Conservation (phyloP, 2,888 invertebrate genomes). For the Leptinotarsa juncta region DNA sequence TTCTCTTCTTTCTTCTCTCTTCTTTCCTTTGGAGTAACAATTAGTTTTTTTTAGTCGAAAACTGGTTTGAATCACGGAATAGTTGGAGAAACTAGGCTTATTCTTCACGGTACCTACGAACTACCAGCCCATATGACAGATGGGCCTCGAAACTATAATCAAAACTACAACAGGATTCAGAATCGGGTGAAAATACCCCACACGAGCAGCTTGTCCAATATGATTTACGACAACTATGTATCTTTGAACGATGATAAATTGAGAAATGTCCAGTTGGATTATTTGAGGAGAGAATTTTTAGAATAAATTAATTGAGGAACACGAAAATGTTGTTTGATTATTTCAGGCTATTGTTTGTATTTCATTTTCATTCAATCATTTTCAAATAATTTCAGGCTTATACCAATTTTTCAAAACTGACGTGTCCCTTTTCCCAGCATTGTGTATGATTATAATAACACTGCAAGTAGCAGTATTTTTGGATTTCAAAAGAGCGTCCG, state of each 20-base stretch:
- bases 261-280: neutral
- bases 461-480: too few species aligned
- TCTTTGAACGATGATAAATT: neutral
- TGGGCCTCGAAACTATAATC: constrained; percentile 69
- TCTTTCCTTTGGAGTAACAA: too few species aligned
- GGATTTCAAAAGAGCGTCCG: too few species aligned
- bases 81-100: constrained; percentile 71
- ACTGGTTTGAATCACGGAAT: constrained; percentile 69
- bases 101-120: constrained; percentile 78
- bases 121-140: constrained; percentile 73
- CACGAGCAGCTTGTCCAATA: neutral
- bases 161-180: constrained; percentile 66
- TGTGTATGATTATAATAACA: too few species aligned
- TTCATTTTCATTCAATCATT: neutral
- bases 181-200: constrained; percentile 47
- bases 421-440: too few species aligned
- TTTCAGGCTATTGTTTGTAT: neutral
- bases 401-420: too few species aligned
- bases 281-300: neutral
- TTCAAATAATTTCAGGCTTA: too few species aligned
- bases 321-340: too few species aligned
- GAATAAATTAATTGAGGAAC: neutral
- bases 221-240: neutral
- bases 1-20: too few species aligned
- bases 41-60: constrained; percentile 59